A percentile compares a stretch with the other conserved stretches of the same genome.
These are phyloP conservation scores for Mythimna pallens DNA, from an alignment of 2,888 invertebrate species.

Conservation along the genomic window DNA sequence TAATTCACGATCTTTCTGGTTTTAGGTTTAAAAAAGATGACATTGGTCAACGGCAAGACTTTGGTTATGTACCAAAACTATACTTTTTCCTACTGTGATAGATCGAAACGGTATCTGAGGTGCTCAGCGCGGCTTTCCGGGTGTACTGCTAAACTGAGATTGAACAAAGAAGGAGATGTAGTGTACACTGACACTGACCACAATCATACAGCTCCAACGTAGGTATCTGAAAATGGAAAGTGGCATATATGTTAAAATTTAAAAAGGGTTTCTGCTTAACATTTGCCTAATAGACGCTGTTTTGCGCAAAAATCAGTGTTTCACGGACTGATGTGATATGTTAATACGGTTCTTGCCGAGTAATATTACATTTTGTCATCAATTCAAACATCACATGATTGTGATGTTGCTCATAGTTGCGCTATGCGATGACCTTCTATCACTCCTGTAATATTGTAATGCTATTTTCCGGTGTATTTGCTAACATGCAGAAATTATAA, in stretches of 20 bases:
- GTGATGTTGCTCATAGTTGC: too few relatives aligned
- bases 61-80: conserved; percentile 40
- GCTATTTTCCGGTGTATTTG: too few relatives aligned
- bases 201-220: conserved; percentile 70
- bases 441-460: too few relatives aligned
- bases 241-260: conserved; percentile 34
- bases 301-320: too few relatives aligned
- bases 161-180: conserved; percentile 55
- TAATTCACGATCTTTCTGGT: not conserved
- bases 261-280: not conserved
- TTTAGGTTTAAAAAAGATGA: conserved; percentile 29
- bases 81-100: conserved; percentile 46
- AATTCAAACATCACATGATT: too few relatives aligned
- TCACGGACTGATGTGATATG: too few relatives aligned
- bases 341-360: too few relatives aligned
- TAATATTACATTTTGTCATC: too few relatives aligned
- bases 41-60: conserved; percentile 21
- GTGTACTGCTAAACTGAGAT: conserved; percentile 55
- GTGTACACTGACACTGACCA: conserved; percentile 62
- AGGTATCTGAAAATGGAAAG: conserved; percentile 44
- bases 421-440: too few relatives aligned
- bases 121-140: conserved; percentile 45
- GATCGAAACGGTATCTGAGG: conserved; percentile 25
- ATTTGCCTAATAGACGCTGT: too few relatives aligned
- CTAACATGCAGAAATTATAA: too few relatives aligned